Conservation (phyloP, 1,140 invertebrate species). For the Pseudomyrmex dendroicus region DNA sequence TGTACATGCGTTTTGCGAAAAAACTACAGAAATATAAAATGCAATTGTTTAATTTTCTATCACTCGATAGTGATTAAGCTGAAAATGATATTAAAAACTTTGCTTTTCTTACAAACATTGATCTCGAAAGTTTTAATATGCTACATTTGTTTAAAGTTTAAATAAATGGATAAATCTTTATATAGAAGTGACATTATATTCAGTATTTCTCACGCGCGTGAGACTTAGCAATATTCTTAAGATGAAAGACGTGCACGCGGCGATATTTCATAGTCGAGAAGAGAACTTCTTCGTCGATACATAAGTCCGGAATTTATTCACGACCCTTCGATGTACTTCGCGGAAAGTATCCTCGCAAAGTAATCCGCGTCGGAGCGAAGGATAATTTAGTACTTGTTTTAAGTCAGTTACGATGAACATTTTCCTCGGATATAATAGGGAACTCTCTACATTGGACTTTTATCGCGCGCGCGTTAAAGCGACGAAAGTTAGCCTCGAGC, state of each 20-base stretch:
- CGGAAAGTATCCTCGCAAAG: conserved; percentile 49
- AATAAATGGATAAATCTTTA: too few relatives aligned
- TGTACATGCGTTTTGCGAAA: neutral
- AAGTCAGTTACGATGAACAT: conserved; percentile 49
- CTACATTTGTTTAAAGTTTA: too few relatives aligned
- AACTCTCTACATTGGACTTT: conserved; percentile 54
- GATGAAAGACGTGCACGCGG: conserved; percentile 26
- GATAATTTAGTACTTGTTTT: conserved; percentile 67
- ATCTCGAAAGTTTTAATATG: too few relatives aligned
- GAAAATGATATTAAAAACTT: too few relatives aligned
- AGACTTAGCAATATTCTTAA: conserved; percentile 7
- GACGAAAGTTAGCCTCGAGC: conserved; percentile 61
- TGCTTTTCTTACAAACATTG: too few relatives aligned
- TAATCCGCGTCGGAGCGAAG: conserved; percentile 19
- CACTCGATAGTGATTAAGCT: neutral
- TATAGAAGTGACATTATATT: too few relatives aligned
- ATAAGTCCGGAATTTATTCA: conserved; percentile 48
- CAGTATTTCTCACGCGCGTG: too few relatives aligned
- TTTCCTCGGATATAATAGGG: conserved; percentile 46
- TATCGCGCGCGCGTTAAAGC: conserved; percentile 60
- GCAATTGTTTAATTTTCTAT: neutral
- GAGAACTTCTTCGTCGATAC: conserved; percentile 55
- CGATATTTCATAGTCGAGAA: conserved; percentile 23
- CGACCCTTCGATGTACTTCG: conserved; percentile 49
- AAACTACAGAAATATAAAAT: neutral